Evolutionary conservation across 2,888 invertebrate genomes (phyloP).

Genomic region (Nemapogon koenigi): DNA sequence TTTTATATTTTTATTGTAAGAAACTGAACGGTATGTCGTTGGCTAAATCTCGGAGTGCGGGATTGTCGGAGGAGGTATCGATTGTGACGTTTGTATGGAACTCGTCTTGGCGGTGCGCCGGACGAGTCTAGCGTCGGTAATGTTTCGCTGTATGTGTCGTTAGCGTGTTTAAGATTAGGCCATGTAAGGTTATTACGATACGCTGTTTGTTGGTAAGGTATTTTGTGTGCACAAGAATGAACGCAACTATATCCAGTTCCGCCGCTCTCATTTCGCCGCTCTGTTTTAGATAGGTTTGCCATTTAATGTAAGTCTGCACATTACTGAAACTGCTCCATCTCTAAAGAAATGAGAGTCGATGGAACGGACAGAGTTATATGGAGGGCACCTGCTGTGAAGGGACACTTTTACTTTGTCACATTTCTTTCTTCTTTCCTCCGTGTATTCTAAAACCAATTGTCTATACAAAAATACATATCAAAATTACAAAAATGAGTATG

Average conservation of each 20-base stretch:
- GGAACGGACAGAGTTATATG: background rate
- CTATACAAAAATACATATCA: constrained; percentile 63
- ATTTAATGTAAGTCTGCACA: no score
- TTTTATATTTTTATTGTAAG: constrained; percentile 46
- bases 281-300: no score
- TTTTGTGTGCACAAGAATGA: constrained; percentile 23
- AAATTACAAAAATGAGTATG: constrained; percentile 18
- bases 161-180: constrained; percentile 39
- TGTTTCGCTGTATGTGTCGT: constrained; percentile 20
- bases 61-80: constrained; percentile 29
- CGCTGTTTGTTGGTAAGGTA: constrained; percentile 52
- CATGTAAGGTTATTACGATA: constrained; percentile 25
- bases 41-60: constrained; percentile 47
- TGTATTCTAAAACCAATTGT: constrained; percentile 36
- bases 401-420: constrained; percentile 29
- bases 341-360: no score
- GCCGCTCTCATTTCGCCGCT: background rate
- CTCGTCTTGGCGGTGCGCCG: constrained; percentile 7
- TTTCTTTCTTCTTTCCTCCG: constrained; percentile 29
- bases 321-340: background rate
- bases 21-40: constrained; percentile 54
- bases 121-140: constrained; percentile 6
- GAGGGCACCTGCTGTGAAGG: constrained; percentile 52
- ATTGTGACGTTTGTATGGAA: no score
- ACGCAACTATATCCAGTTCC: background rate